Conservation (phyloP, 2,888 invertebrate genomes). For the Neria commutata region DNA sequence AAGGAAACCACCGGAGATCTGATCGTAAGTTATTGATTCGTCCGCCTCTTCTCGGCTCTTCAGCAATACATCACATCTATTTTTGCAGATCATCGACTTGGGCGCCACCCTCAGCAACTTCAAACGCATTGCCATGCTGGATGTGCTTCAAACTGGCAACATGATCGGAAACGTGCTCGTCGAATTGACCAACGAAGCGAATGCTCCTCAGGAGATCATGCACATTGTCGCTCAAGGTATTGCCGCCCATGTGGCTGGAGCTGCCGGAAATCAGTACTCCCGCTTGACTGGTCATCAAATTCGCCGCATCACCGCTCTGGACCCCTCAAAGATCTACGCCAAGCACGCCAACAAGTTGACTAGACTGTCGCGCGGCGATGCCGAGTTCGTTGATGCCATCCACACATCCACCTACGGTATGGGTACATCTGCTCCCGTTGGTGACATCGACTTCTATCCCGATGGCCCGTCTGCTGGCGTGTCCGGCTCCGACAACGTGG, state of each 20-base stretch:
- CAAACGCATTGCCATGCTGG: constrained; percentile 43
- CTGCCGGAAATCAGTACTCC: constrained; percentile 51
- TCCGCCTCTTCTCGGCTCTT: neutral
- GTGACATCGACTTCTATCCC: constrained; percentile 58
- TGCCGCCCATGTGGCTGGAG: constrained; percentile 57
- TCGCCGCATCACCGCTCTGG: constrained; percentile 58
- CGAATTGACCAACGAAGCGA: constrained; percentile 39
- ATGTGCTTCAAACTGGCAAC: constrained; percentile 47
- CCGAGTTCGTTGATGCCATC: constrained; percentile 58
- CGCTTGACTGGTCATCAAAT: constrained; percentile 51
- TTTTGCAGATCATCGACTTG: constrained; percentile 41
- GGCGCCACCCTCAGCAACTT: constrained; percentile 44
- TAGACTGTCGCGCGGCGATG: constrained; percentile 57
- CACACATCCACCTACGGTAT: constrained; percentile 55
- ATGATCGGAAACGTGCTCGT: constrained; percentile 48
- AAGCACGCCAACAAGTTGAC: constrained; percentile 40
- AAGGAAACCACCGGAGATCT: constrained; percentile 43
- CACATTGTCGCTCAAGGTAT: constrained; percentile 55
- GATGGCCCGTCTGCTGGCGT: constrained; percentile 48
- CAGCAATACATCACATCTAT: neutral
- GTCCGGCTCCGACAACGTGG: constrained; percentile 51
- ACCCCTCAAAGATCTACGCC: constrained; percentile 48
- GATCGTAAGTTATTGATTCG: constrained; percentile 42
- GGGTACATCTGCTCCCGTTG: constrained; percentile 45
- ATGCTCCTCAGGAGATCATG: constrained; percentile 48